Percentiles rank a stretch among this genome's conserved stretches.
phyloP scores from a whole-genome alignment of 2,888 invertebrate genomes.

The Andrena flavipes region DNA sequence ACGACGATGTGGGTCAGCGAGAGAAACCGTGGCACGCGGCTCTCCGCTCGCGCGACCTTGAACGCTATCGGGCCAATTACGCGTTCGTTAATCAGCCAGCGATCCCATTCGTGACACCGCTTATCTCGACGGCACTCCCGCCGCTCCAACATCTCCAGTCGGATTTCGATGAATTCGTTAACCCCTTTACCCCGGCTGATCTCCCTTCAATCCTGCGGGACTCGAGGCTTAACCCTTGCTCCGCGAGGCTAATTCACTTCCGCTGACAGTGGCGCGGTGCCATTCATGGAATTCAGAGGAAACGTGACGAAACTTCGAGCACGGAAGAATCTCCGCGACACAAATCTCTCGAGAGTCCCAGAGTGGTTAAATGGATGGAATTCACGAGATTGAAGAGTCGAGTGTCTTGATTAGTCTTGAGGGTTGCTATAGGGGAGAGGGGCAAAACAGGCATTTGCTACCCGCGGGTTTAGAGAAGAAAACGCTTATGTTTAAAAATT shows the following conservation, averaged over 20 bases:
- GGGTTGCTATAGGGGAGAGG: no score
- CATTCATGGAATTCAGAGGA: conserved; percentile 1
- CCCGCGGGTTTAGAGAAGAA: no score
- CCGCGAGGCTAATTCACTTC: conserved; percentile 2
- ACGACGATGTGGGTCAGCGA: conserved; percentile 65
- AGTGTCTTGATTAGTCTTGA: no score
- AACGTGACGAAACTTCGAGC: no score
- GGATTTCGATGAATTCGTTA: conserved; percentile 33
- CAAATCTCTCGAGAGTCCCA: no score
- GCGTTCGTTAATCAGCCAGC: conserved; percentile 17
- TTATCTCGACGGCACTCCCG: neutral
- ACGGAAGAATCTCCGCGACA: no score
- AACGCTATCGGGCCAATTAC: conserved; percentile 50
- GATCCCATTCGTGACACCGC: conserved; percentile 3
- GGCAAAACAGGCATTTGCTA: no score
- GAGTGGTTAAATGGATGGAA: no score
- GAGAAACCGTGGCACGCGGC: conserved; percentile 56
- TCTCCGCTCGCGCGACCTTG: conserved; percentile 56
- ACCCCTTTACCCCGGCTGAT: neutral
- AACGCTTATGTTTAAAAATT: no score
- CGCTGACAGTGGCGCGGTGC: neutral
- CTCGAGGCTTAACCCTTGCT: neutral
- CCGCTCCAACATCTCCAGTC: neutral
- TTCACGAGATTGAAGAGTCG: no score
- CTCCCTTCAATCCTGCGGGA: neutral